Evolutionary conservation across 2,888 invertebrate genomes (phyloP), one percentile per base, ranked within the genome.

Genomic region (Drosophila picticornis): DNA sequence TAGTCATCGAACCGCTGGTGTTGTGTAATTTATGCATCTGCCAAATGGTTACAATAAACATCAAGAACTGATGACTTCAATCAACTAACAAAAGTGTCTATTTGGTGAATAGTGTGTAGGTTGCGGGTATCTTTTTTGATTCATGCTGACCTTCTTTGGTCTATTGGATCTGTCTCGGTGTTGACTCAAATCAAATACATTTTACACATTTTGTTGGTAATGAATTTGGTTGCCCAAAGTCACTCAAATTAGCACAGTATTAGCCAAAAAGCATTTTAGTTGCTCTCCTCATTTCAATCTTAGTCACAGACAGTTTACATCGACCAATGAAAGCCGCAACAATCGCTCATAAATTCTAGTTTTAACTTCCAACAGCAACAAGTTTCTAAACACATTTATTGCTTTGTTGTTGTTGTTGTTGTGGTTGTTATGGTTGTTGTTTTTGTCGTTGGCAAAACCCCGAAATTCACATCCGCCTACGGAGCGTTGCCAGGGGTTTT

Each of bases 401-500:
- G 62, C 63, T 68, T 72, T 60, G 34, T 66, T n/a, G 16, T 51
- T 25, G 25, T 25, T 36, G 36, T 6, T 19, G 25, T 2, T 68
- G 31, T 51, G 19, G 25, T 25, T 36, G 36, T 6, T 19, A 19
- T 2, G 65, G 31, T 57, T 70, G 25, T 38, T 59, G 22, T 40
- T 63, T 51, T 38, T 60, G 32, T 56, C 53, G 57, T 50, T 62
- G 67, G 79, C 78, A 84, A 80, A 84, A 82, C 75, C 80, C 80
- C 75, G 61, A 84, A 80, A 66, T 57, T 73, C 75, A 77, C 85
- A 83, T 83, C 83, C 83, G 83, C 85, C 80, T 83, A 66, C 57
- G 70, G 64, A 68, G 61, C 56, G 67, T 78, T 63, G 80, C 58
- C 72, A 72, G 76, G 72, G 57, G 53, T 55, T 61, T 63, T 63